phyloP scores from a whole-genome alignment of 2,113 vertebrate species.

The Oplegnathus fasciatus region DNA sequence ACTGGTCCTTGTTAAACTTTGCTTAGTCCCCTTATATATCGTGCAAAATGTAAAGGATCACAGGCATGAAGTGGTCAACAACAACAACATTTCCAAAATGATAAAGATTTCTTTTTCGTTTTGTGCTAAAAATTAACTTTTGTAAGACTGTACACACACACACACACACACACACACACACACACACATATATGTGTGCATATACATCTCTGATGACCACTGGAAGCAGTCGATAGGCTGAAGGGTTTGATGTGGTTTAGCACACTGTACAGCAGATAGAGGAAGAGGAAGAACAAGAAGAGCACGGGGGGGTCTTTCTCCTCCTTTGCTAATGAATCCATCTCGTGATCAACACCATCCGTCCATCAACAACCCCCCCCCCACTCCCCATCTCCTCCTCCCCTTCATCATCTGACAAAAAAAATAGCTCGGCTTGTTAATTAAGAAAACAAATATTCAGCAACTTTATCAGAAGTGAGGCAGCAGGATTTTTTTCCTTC shows the following conservation, averaged over 20 bases:
- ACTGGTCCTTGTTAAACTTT: conserved; percentile 48
- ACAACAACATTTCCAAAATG: neutral
- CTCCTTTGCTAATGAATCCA: conserved; percentile 81
- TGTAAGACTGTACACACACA: neutral
- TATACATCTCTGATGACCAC: conserved; percentile 50
- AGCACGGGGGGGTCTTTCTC: conserved; percentile 17
- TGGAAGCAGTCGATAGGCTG: conserved; percentile 90
- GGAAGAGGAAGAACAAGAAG: neutral
- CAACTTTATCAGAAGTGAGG: conserved; percentile 74
- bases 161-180: conserved; percentile 6
- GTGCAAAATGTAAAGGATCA: conserved; percentile 66
- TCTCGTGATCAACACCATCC: conserved; percentile 79
- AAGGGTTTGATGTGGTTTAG: conserved; percentile 87
- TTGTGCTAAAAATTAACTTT: neutral
- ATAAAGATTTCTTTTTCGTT: neutral
- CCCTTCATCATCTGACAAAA: conserved; percentile 69
- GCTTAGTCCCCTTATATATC: neutral
- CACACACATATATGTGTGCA: conserved; percentile 7
- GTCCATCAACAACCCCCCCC: conserved; percentile 11
- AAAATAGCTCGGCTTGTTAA: conserved; percentile 66
- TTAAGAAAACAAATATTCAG: conserved; percentile 80
- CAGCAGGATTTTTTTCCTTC: conserved; percentile 30
- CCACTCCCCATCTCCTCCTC: conserved; percentile 11
- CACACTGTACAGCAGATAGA: conserved; percentile 20
- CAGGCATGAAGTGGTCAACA: too few species aligned